Evolutionary conservation across 2,888 invertebrate species (phyloP).

Genomic region (Drosophila meridionalis): DNA sequence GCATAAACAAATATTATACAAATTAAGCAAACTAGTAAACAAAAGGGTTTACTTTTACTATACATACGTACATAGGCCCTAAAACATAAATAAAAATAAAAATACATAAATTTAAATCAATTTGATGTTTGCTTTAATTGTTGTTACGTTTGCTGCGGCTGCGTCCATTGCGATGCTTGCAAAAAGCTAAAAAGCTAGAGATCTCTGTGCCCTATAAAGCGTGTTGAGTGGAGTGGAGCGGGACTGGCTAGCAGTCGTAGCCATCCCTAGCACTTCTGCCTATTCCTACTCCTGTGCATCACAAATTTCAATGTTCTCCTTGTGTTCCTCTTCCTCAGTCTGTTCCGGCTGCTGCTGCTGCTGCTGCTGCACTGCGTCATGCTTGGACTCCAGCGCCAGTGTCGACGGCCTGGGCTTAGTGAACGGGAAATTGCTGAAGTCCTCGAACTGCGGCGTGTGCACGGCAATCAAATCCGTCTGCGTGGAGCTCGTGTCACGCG

Average conservation of each 20-base stretch:
- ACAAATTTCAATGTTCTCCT: slow-evolving; percentile 55
- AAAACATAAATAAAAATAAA: background rate
- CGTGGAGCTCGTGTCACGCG: slow-evolving; percentile 86
- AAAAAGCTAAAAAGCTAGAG: slow-evolving; percentile 64
- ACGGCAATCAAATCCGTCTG: slow-evolving; percentile 93
- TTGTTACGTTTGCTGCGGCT: slow-evolving; percentile 35
- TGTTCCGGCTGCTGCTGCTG: background rate
- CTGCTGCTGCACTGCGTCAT: slow-evolving; percentile 28
- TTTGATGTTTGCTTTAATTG: slow-evolving; percentile 4
- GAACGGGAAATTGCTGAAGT: slow-evolving; percentile 85
- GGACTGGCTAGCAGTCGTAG: background rate
- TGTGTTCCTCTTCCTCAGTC: slow-evolving; percentile 23
- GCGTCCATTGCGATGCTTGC: slow-evolving; percentile 37
- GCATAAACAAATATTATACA: background rate
- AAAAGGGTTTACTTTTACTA: background rate
- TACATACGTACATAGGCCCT: slow-evolving; percentile 7
- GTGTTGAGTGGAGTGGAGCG: background rate
- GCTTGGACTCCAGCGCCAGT: slow-evolving; percentile 77
- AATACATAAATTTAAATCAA: slow-evolving; percentile 5
- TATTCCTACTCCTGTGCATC: slow-evolving; percentile 32
- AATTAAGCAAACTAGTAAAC: background rate
- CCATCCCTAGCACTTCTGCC: too few species aligned
- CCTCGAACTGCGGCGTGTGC: slow-evolving; percentile 89
- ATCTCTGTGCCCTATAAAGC: slow-evolving; percentile 56
- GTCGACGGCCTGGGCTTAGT: slow-evolving; percentile 84